Conservation (phyloP, 2,797 vertebrate genomes). For the Cryptoblepharus egeriae region DNA sequence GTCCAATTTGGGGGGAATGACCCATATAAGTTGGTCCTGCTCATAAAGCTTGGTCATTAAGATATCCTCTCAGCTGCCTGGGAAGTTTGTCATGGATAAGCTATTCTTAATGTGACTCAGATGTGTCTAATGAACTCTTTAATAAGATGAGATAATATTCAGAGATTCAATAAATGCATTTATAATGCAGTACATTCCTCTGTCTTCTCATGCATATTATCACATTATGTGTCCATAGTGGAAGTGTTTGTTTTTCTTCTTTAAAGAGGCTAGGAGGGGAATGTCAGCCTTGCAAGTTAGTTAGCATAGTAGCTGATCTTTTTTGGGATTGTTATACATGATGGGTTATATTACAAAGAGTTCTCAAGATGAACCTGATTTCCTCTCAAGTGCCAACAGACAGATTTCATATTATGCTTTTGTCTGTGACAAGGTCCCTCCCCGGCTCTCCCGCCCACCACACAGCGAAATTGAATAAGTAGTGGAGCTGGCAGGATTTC, state of each 20-base stretch:
- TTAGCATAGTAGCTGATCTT: conserved; percentile 48
- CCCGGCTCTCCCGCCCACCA: conserved; percentile 5
- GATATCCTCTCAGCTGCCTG: neutral
- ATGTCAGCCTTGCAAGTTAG: conserved; percentile 35
- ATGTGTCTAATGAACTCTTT: neutral
- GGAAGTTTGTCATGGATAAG: neutral
- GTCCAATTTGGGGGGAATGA: neutral
- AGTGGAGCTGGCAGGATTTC: conserved; percentile 69
- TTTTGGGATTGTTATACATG: conserved; percentile 4
- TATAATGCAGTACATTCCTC: conserved; percentile 25
- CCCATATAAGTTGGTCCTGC: neutral
- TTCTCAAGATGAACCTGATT: conserved; percentile 44
- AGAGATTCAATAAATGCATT: conserved; percentile 3
- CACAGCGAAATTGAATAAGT: conserved; percentile 72
- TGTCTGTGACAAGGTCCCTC: conserved; percentile 67
- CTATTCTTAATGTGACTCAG: neutral
- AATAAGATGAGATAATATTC: neutral
- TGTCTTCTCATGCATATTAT: conserved; percentile 41
- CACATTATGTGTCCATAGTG: conserved; percentile 35
- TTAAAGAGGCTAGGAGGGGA: conserved; percentile 31
- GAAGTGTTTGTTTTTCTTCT: conserved; percentile 37
- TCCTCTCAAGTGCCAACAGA: conserved; percentile 46
- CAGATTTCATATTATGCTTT: conserved; percentile 65
- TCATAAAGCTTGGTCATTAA: neutral
- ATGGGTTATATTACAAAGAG: conserved; percentile 57